Conservation (phyloP, 23 tunicate species). For the Botrylloides violaceus region DNA sequence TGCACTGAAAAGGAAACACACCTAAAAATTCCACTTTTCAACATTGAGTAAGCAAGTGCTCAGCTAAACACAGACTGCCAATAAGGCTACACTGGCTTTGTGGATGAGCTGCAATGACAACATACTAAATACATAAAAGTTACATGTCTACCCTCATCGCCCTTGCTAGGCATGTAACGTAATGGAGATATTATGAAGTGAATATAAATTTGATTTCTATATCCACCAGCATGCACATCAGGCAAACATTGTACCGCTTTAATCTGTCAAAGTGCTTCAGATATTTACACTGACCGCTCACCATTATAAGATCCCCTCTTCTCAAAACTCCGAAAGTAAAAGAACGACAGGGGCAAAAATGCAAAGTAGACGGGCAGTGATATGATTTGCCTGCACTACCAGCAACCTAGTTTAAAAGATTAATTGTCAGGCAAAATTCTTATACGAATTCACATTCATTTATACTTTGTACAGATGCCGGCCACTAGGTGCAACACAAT, state of each 20-base stretch:
- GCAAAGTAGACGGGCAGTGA: constrained; percentile 54
- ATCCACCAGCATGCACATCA: no score
- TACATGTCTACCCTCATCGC: no score
- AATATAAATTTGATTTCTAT: no score
- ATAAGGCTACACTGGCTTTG: no score
- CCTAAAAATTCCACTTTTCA: no score
- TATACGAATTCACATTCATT: not conserved
- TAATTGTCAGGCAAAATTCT: not conserved
- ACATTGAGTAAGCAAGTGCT: no score
- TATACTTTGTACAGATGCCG: constrained; percentile 54
- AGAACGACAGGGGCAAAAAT: constrained; percentile 82
- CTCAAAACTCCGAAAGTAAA: constrained; percentile 81
- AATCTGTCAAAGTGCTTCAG: not conserved
- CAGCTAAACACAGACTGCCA: no score
- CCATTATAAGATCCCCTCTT: constrained; percentile 67
- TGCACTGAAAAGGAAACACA: constrained; percentile 58
- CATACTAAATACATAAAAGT: no score
- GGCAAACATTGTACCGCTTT: not conserved
- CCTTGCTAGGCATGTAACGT: no score
- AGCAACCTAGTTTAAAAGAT: constrained; percentile 28
- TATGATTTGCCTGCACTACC: constrained; percentile 55
- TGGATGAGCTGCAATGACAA: no score
- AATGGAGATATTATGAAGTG: no score
- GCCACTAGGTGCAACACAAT: constrained; percentile 26
- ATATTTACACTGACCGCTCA: constrained; percentile 18